These are phyloP conservation scores for Ips nitidus DNA, from an alignment of 1,140 invertebrate genomes.

Conservation along the genomic window DNA sequence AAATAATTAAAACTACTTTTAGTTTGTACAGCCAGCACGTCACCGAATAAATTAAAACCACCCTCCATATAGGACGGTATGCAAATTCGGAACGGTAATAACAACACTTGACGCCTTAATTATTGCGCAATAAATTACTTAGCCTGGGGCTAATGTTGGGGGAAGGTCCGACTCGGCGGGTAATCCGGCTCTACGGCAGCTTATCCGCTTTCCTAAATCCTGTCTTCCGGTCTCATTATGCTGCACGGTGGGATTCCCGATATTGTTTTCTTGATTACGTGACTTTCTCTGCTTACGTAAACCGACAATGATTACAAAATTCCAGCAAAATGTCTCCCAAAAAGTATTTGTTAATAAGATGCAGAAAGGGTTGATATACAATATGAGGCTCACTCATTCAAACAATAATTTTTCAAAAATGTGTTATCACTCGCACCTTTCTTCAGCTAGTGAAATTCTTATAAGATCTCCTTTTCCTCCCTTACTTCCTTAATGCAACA, in stretches of 20 bases:
- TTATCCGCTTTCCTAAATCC: slow-evolving; percentile 38
- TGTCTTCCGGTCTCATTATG: slow-evolving; percentile 46
- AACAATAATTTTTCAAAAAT: no score
- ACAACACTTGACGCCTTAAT: slow-evolving; percentile 42
- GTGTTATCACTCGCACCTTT: no score
- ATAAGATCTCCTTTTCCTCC: no score
- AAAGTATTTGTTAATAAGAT: no score
- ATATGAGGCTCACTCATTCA: no score
- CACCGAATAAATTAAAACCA: no score
- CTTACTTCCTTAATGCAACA: slow-evolving; percentile 10
- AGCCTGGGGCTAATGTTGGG: slow-evolving; percentile 39
- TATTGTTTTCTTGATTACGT: slow-evolving; percentile 51
- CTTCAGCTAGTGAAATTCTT: no score
- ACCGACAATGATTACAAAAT: no score
- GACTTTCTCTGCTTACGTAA: slow-evolving; percentile 7
- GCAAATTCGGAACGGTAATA: slow-evolving; percentile 19
- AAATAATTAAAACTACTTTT: no score
- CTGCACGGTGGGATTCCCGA: slow-evolving; percentile 45
- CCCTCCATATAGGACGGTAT: background rate
- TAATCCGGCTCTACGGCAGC: slow-evolving; percentile 40
- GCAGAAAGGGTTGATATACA: no score
- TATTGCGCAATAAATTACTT: slow-evolving; percentile 44
- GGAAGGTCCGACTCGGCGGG: slow-evolving; percentile 36
- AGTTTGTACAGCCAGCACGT: no score
- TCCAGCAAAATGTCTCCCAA: no score